Evolutionary conservation across 2,113 vertebrate genomes (phyloP), one percentile per base, ranked within the genome.

Genomic region (Spheniscus mendiculus): DNA sequence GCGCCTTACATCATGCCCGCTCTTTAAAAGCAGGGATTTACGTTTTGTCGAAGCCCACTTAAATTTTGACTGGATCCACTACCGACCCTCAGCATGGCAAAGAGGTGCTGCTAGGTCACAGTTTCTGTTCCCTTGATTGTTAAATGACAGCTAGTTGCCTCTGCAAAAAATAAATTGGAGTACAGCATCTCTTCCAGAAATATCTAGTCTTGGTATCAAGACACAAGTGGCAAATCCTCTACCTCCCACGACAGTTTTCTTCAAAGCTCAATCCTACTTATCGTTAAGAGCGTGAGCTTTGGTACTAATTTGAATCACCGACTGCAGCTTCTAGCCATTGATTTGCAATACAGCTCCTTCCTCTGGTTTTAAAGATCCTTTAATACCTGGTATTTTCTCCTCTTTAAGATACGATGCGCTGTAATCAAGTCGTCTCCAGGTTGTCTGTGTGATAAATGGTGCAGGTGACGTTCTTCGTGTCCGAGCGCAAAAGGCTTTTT

Each of bases 1-100:
- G 29, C 53, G 44, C 38, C 27, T 59, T 10, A 12, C 2, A 26
- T 32, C 21, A 2, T 5, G 1, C 45, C 15, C 0, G 1, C 11
- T 20, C 36, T 45, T 82, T 34, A 52, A 29, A 73, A 74, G 4
- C 27, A 5, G 6, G 20, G 30, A 4, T 42, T 50, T 44, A 16
- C 0, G 0, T 32, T 52, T 36, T 32, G 6, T 10, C 34, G 29
- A 19, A 55, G 22, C 15, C 40, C 34, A 12, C 34, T 26, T 29
- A 15, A 11, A 15, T 49, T 69, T 63, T 6, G 9, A 45, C 71
- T 6, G 8, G 62, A 23, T 25, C 22, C 30, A 5, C 23, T 9
- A 8, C 22, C 4, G 5, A n/a, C n/a, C 49, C 4, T n/a, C 61
- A 13, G 50, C n/a, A 3, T 8, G 50, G 22, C 6, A 7, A 27